Evolutionary conservation across 2,888 invertebrate genomes (phyloP), one percentile per base, ranked within the genome.

Genomic region (Eupithecia pulchellata): DNA sequence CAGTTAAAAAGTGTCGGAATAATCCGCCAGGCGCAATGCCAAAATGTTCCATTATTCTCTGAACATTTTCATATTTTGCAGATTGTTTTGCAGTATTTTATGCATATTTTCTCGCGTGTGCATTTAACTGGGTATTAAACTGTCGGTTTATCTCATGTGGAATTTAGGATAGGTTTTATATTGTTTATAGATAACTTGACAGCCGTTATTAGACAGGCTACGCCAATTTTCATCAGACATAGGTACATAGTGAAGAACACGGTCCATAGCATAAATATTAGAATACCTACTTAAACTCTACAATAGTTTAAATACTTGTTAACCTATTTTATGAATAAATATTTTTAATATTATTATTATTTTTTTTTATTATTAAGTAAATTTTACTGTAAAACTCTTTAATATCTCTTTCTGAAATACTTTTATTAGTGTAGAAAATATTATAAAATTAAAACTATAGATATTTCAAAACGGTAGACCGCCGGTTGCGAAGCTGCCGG

Each of bases 11-110:
- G 66, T 64, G 57, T 27, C 29, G 27, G 64, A 20, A 25, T 34
- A 65, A 62, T 63, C 36, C 64, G 14, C n/a, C 64, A 25, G 70
- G 70, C 70, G 27, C 42, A 36, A 58, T 73, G 75, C 73, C 75
- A 73, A 61, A 68, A 69, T 52, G 65, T 69, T 61, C 52, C 64
- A 72, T 72, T 60, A 70, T 68, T 71, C 62, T 36, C n/a, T 62
- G 58, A 63, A 64, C 52, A 68, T 68, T 68, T 57, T 70, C 52
- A 66, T 70, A 60, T 65, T 66, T 64, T 30, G 42, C 63, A 30
- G 62, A 52, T 52, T 52, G 52, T 52, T 52, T 52, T 52, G 52
- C 52, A 52, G 52, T 52, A 52, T 20, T 52, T 52, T 52, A 52
- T 52, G 52, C 52, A 52, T 52, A 52, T 52, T 52, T 52, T 52